Percentiles rank a stretch among this genome's conserved stretches.
Evolutionary conservation across 1,140 invertebrate genomes (phyloP).

Genomic region (Pectinophora gossypiella): DNA sequence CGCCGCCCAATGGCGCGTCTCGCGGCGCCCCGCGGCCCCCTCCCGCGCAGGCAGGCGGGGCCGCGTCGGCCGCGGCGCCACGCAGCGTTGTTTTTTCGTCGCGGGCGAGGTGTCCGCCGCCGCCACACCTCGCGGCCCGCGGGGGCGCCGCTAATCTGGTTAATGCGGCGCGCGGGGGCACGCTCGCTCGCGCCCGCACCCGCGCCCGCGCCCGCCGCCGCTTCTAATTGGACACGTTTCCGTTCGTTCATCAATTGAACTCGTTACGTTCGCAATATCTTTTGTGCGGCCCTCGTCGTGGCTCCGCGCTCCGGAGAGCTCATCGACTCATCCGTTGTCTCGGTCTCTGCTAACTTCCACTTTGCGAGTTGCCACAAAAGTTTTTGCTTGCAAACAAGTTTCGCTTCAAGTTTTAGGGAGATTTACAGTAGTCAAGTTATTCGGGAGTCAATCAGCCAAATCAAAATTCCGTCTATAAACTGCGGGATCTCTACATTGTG

Average conservation of each 20-base stretch:
- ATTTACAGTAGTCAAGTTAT: background rate
- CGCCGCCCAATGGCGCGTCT: conserved; percentile 56
- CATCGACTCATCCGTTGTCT: conserved; percentile 9
- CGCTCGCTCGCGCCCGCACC: conserved; percentile 31
- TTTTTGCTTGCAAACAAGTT: conserved; percentile 18
- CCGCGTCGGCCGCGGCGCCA: conserved; percentile 35
- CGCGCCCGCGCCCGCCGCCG: conserved; percentile 47
- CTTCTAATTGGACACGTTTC: conserved; percentile 72
- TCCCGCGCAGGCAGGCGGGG: conserved; percentile 18
- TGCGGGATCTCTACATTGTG: background rate
- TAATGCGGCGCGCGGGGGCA: conserved; percentile 51
- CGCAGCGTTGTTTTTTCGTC: conserved; percentile 52
- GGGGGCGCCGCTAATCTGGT: conserved; percentile 42
- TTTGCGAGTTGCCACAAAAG: conserved; percentile 7
- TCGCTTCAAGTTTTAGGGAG: background rate
- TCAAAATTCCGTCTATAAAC: background rate
- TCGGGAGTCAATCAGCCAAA: background rate
- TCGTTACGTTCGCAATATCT: conserved; percentile 62
- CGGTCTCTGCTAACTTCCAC: conserved; percentile 1
- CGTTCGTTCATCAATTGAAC: conserved; percentile 70
- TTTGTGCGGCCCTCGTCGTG: conserved; percentile 29
- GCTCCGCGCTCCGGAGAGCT: conserved; percentile 6
- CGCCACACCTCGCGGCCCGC: conserved; percentile 53
- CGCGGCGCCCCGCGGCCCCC: conserved; percentile 24
- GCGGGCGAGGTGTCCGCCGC: conserved; percentile 60